Base-by-base conservation (phyloP, 2,888 invertebrate genomes). In the Melipona bicolor region DNA sequence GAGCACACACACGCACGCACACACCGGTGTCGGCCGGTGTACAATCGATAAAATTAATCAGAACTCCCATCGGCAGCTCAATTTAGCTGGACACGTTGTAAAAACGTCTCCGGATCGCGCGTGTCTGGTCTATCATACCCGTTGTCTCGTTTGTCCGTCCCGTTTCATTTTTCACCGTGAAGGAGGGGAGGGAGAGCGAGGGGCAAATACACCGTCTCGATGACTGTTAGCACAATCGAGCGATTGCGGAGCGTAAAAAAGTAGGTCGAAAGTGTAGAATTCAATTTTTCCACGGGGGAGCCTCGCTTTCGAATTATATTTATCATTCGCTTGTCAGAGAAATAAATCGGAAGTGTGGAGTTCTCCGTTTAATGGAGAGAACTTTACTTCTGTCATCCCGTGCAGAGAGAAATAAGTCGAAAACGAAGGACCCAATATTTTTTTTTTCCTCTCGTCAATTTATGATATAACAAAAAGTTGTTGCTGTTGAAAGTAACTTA, bases 11-110 rank as follows among this genome's bases (percentile, higher is more conserved):
- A 9, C 9, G 0, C 32, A 32, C 32, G 0, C 32, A 32, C 32
- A 32, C 32, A 32, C 32, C 43, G 9, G 1, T 43, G 43, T 43
- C 43, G 11, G 43, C 43, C 43, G 43, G 9, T 43, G 17, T 9
- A 27, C 32, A 62, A 32, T 62, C 32, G 32, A 65, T 43, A n/a
- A 65, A 65, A 65, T 65, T 65, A 65, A 72, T 67, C 61, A 61
- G 71, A 77, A 71, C 67, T 71, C 61, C 61, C 52, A 27, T 56
- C 36, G 71, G 61, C n/a, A 54, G 19, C 36, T 87, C 86, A 87
- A 89, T 90, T 90, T 65, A 21, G 32, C 21, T 15, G 62, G 19
- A 62, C 27, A 19, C 27, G 4, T 11, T 19, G 27, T 19, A 62
- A 62, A 62, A 62, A 62, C 62, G 32, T 32, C 27, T 62, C 62